Evolutionary conservation across 1,140 invertebrate genomes (phyloP), one percentile per base, ranked within the genome.

Genomic region (Paralvinella palmiformis): DNA sequence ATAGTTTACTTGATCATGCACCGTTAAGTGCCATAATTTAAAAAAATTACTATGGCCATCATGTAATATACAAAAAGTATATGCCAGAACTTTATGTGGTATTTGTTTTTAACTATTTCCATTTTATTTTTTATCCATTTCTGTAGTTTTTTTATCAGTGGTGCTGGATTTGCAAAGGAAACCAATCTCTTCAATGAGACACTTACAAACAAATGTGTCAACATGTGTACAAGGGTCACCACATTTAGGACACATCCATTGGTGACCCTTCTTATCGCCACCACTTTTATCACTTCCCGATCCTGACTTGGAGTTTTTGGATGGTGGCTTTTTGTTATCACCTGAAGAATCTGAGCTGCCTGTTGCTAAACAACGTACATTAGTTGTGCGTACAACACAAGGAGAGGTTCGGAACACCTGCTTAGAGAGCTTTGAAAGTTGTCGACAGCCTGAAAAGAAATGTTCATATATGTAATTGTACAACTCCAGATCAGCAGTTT

Each of bases 171-270:
- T 24, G n/a, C 24, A 53, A 55, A 52, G 15, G 15, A 58, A 31
- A 52, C 44, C 15, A 32, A 56, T 59, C 15, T 33, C n/a, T 29
- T 24, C 50, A 59, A n/a, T n/a, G 56, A 13, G 35, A 44, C 66
- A 85, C 87, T 86, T 82, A 88, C 92, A 94, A 70, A 96, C 92
- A 84, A 96, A 95, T 6, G 93, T 95, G 83, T 96, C 94, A 59
- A 96, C 92, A 81, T 96, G 92, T 15, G 91, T 94, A 81, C 93
- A 96, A 59, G 92, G 90, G 83, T 94, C 92, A 0, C 93, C 94
- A 82, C 94, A 97, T 81, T 96, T 95, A 6, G 94, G 94, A 78
- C 94, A 96, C 27, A 85, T 86, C 0, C 92, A 82, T 3, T 88
- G 87, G 24, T 65, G 63, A 1, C 70, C 68, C 41, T 67, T 67